Percentiles rank a stretch among this genome's conserved stretches.
Evolutionary conservation across 2,888 invertebrate species (phyloP).

Genomic region (Sinopyrophorus schimmeli): DNA sequence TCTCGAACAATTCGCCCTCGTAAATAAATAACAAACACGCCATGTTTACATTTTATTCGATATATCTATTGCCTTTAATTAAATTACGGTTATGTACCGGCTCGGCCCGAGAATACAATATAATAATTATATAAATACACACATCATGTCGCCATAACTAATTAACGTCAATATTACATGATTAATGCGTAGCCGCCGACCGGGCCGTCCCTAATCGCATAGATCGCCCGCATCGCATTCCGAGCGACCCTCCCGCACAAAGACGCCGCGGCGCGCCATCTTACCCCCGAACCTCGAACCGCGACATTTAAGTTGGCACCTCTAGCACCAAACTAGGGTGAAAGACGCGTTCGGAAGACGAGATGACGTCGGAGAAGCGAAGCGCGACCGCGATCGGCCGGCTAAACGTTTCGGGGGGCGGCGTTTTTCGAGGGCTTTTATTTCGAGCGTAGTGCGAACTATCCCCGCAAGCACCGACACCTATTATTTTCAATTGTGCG

Average conservation of each 20-base stretch:
- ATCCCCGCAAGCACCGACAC: constrained; percentile 47
- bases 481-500: constrained; percentile 56
- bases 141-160: constrained; percentile 52
- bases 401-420: constrained; percentile 40
- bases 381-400: no score
- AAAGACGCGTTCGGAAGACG: no score
- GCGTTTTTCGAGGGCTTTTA: constrained; percentile 45
- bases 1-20: constrained; percentile 14
- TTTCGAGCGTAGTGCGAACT: constrained; percentile 43
- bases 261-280: no score
- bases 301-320: no score
- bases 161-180: constrained; percentile 53
- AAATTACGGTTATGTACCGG: constrained; percentile 48
- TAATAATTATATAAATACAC: constrained; percentile 55
- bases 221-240: constrained; percentile 38
- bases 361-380: no score
- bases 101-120: constrained; percentile 49
- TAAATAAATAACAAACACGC: constrained; percentile 22
- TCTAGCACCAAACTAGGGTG: no score
- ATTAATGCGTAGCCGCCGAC: constrained; percentile 49
- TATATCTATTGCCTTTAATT: constrained; percentile 49
- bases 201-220: constrained; percentile 40
- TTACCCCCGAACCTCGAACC: constrained; percentile 4
- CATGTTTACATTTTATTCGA: constrained; percentile 44
- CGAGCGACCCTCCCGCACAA: constrained; percentile 27